Evolutionary conservation across 2,888 invertebrate genomes (phyloP).

Genomic region (Cetonia aurata): DNA sequence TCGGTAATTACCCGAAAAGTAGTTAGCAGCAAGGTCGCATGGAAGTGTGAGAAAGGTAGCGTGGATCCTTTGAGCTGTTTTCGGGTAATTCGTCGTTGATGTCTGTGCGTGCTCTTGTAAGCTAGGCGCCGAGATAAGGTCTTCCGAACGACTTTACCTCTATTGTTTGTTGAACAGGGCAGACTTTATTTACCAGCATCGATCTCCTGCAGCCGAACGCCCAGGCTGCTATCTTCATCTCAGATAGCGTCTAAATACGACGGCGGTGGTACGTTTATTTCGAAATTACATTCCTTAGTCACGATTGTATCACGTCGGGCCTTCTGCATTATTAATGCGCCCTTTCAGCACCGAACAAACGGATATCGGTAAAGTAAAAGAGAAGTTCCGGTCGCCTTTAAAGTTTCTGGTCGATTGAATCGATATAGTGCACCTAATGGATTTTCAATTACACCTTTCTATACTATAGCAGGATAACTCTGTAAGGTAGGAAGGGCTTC

Average conservation of each 20-base stretch:
- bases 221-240: constrained; percentile 39
- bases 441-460: constrained; percentile 3
- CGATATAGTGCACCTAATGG: constrained; percentile 7
- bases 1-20: constrained; percentile 53
- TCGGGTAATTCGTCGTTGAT: constrained; percentile 48
- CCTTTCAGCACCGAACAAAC: constrained; percentile 36
- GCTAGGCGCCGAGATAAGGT: constrained; percentile 55
- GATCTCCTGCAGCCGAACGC: constrained; percentile 45
- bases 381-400: constrained; percentile 9
- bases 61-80: constrained; percentile 38
- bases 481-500: too few species aligned
- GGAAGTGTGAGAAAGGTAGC: background rate
- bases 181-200: constrained; percentile 53
- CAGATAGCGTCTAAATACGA: constrained; percentile 31
- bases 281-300: constrained; percentile 35
- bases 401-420: constrained; percentile 21
- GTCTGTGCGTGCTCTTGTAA: constrained; percentile 51
- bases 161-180: constrained; percentile 58
- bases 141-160: constrained; percentile 53
- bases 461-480: constrained; percentile 1
- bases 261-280: constrained; percentile 32
- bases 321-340: constrained; percentile 38
- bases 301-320: constrained; percentile 31
- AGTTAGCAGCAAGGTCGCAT: constrained; percentile 35
- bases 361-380: constrained; percentile 21